Percentiles rank a stretch among this genome's conserved stretches.
phyloP scores from a whole-genome alignment of 2,797 vertebrate genomes.

The Geotrypetes seraphini region DNA sequence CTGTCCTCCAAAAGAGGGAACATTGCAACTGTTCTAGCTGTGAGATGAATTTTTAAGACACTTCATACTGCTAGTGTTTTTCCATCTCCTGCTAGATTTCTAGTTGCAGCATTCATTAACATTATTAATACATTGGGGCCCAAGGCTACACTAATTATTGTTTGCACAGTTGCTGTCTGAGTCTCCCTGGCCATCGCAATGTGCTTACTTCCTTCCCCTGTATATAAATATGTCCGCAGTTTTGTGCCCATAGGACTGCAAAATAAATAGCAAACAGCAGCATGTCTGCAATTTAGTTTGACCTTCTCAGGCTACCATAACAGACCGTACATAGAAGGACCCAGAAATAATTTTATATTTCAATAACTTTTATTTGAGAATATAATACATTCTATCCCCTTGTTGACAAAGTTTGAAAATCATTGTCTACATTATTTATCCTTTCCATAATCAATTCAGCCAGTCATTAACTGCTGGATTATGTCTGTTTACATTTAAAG shows the following conservation, averaged over 20 bases:
- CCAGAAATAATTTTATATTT: fast-evolving
- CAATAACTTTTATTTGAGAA: background rate
- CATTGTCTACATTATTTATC: too few relatives aligned
- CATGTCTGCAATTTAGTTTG: background rate
- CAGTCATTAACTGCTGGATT: too few relatives aligned
- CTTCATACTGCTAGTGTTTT: background rate
- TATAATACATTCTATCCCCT: too few relatives aligned
- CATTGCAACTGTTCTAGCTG: too few relatives aligned
- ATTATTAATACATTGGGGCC: background rate
- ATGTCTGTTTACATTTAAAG: too few relatives aligned
- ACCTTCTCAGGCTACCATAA: background rate
- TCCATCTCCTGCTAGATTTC: background rate
- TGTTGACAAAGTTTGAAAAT: too few relatives aligned
- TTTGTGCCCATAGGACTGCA: background rate
- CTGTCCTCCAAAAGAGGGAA: too few relatives aligned
- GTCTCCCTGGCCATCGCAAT: background rate
- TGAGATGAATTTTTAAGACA: too few relatives aligned
- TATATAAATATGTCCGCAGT: background rate
- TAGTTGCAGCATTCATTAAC: background rate
- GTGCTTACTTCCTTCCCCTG: background rate
- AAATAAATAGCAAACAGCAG: background rate
- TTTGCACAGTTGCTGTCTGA: background rate
- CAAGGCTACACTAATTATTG: background rate
- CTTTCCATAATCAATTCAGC: too few relatives aligned
- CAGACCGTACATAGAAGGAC: background rate